Conservation (phyloP, 2,888 invertebrate species). For the Stratiomys singularior region DNA sequence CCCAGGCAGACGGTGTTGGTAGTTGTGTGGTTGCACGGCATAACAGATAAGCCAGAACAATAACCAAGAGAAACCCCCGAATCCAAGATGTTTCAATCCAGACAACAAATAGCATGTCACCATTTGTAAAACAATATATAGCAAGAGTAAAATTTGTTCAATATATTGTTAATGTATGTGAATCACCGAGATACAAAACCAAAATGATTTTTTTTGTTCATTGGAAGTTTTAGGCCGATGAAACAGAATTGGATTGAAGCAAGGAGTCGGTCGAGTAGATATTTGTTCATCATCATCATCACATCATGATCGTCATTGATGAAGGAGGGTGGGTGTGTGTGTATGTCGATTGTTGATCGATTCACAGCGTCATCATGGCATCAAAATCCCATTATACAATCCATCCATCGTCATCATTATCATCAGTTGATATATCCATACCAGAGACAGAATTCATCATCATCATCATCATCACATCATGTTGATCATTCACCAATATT, state of each 20-base stretch:
- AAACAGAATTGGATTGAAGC: constrained; percentile 20
- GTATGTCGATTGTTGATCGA: constrained; percentile 21
- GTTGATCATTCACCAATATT: constrained; percentile 51
- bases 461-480: constrained; percentile 44
- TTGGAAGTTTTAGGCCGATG: constrained; percentile 17
- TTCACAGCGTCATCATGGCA: not conserved
- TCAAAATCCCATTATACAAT: not conserved
- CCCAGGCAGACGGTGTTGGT: not conserved
- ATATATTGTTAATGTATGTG: constrained; percentile 34
- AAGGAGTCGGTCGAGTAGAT: constrained; percentile 19
- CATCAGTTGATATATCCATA: constrained; percentile 26
- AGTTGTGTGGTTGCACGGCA: not conserved
- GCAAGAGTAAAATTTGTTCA: constrained; percentile 32
- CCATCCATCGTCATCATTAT: constrained; percentile 13
- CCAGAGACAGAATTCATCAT: constrained; percentile 43
- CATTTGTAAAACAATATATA: constrained; percentile 42
- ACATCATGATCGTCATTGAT: constrained; percentile 19
- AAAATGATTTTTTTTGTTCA: constrained; percentile 17
- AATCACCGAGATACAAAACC: constrained; percentile 31
- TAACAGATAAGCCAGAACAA: constrained; percentile 7
- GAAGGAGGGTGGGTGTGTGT: not conserved
- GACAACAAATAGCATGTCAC: constrained; percentile 16
- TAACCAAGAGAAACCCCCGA: constrained; percentile 19
- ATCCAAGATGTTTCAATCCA: constrained; percentile 38
- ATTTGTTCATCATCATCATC: constrained; percentile 38